phyloP scores from a whole-genome alignment of 2,113 vertebrate species.

The Craseonycteris thonglongyai region DNA sequence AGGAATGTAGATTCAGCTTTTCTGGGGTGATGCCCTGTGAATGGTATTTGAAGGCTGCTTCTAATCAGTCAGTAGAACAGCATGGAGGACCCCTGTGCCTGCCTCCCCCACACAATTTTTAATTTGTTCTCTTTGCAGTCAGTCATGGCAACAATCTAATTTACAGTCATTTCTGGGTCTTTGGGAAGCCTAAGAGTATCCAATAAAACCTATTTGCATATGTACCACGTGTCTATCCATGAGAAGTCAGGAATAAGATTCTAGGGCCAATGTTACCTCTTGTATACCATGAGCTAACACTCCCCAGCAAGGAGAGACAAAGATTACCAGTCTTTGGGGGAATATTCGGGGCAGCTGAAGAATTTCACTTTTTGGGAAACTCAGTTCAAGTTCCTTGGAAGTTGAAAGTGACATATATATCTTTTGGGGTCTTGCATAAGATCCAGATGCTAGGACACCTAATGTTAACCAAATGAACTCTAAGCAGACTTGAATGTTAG shows the following conservation, averaged over 20 bases:
- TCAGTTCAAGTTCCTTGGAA: background rate
- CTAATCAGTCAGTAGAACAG: background rate
- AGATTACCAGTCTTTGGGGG: background rate
- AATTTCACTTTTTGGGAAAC: constrained; percentile 1
- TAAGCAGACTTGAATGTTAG: background rate
- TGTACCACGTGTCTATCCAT: background rate
- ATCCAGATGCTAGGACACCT: background rate
- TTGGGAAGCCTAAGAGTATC: background rate
- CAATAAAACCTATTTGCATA: background rate
- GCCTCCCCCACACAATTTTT: background rate
- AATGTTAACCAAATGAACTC: background rate
- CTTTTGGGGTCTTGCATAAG: background rate
- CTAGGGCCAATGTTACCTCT: background rate
- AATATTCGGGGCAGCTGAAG: background rate
- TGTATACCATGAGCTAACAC: background rate
- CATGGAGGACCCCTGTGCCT: background rate
- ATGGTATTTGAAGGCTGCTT: background rate
- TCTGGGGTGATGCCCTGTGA: background rate
- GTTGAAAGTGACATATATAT: background rate
- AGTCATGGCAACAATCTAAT: background rate
- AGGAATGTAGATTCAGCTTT: background rate
- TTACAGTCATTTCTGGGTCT: background rate
- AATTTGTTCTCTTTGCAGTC: background rate
- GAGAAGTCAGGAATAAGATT: background rate
- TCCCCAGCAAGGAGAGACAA: background rate